phyloP scores from a whole-genome alignment of 2,113 vertebrate species.

The Scartelaos histophorus region DNA sequence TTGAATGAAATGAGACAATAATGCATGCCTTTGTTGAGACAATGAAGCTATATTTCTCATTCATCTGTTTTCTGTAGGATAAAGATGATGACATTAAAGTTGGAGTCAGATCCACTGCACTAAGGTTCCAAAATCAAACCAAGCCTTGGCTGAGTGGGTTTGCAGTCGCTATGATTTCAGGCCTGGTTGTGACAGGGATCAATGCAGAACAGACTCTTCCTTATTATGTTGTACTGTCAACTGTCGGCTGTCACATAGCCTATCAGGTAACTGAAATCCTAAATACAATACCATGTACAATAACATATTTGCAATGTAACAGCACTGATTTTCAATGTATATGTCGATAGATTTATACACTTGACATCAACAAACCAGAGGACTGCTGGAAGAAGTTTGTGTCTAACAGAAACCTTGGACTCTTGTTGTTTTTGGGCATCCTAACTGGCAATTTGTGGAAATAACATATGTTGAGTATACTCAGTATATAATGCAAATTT shows the following conservation, averaged over 20 bases:
- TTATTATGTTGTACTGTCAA: slow-evolving; percentile 81
- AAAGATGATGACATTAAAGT: slow-evolving; percentile 87
- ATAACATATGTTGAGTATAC: slow-evolving; percentile 36
- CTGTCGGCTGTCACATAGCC: slow-evolving; percentile 77
- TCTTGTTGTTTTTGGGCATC: slow-evolving; percentile 88
- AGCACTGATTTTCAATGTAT: background rate
- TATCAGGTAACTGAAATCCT: slow-evolving; percentile 80
- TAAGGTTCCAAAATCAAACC: slow-evolving; percentile 85
- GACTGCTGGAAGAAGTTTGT: slow-evolving; percentile 95
- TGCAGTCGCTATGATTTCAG: slow-evolving; percentile 81
- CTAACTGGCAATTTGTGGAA: slow-evolving; percentile 88
- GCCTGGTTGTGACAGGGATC: slow-evolving; percentile 80
- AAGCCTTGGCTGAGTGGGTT: slow-evolving; percentile 91
- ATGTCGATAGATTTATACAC: slow-evolving; percentile 81
- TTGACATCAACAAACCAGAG: slow-evolving; percentile 88
- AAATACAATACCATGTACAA: background rate
- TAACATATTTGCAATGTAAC: background rate
- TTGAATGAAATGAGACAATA: background rate
- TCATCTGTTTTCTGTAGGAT: slow-evolving; percentile 75
- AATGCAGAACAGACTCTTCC: slow-evolving; percentile 84
- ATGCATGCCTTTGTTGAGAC: background rate
- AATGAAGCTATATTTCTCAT: background rate
- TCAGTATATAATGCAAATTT: slow-evolving; percentile 8
- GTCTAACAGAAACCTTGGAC: slow-evolving; percentile 88
- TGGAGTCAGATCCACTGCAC: slow-evolving; percentile 90